phyloP scores from a whole-genome alignment of 2,797 vertebrate genomes.

The Pangasius djambal region DNA sequence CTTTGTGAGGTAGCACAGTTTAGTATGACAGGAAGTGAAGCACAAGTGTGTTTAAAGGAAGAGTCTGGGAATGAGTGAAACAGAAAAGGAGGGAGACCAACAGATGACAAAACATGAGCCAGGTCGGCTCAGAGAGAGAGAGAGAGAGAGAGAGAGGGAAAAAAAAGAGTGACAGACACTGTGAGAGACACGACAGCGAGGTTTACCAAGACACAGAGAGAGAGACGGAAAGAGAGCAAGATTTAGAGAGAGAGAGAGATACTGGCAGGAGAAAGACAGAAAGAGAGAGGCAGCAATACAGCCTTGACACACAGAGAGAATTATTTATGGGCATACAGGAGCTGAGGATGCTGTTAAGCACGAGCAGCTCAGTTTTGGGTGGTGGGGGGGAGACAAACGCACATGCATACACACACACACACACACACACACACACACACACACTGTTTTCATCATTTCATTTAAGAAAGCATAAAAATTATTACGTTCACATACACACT shows the following conservation, averaged over 20 bases:
- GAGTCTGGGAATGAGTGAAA: background rate
- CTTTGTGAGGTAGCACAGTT: background rate
- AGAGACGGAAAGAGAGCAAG: background rate
- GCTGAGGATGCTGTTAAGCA: constrained; percentile 33
- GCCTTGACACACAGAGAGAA: constrained; percentile 28
- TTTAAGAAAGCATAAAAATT: background rate
- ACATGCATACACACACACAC: background rate
- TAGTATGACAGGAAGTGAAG: background rate
- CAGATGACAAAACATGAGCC: constrained; percentile 6
- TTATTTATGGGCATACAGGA: constrained; percentile 47
- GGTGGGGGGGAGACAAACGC: constrained; percentile 9
- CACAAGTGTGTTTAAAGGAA: background rate
- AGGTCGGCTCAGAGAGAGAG: background rate
- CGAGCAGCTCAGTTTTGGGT: constrained; percentile 10
- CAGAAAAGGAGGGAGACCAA: background rate
- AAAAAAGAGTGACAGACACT: background rate
- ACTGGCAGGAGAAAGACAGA: background rate
- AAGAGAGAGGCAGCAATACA: background rate
- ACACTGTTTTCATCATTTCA: background rate
- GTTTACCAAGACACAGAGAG: background rate
- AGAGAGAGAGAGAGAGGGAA: background rate
- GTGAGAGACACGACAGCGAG: background rate
- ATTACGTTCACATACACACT: background rate
- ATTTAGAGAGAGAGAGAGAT: background rate
- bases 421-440: background rate